Percentiles rank a stretch among this genome's conserved stretches.
Evolutionary conservation across 2,888 invertebrate species (phyloP).

Genomic region (Sinopyrophorus schimmeli): DNA sequence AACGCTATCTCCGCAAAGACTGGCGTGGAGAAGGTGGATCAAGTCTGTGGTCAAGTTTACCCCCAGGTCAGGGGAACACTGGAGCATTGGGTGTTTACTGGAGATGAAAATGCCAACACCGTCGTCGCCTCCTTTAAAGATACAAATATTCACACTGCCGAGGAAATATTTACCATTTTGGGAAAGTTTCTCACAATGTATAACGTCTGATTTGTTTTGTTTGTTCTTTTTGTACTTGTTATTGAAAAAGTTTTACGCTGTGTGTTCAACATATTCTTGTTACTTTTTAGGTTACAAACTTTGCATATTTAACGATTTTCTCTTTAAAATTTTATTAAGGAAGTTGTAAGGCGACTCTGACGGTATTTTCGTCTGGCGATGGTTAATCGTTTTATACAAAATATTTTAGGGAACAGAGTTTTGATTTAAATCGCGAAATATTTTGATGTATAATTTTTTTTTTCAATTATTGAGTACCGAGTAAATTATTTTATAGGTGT

Average conservation of each 20-base stretch:
- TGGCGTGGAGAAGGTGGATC: constrained; percentile 11
- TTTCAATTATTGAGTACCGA: no score
- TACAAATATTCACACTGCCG: constrained; percentile 1
- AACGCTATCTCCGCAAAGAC: constrained; percentile 6
- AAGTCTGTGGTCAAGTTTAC: constrained; percentile 19
- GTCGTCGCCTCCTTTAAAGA: constrained; percentile 6
- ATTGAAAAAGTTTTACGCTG: constrained; percentile 15
- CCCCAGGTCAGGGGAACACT: constrained; percentile 16
- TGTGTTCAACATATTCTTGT: constrained; percentile 1
- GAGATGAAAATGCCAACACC: constrained; percentile 10
- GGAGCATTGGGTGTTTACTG: constrained; percentile 14
- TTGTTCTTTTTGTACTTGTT: constrained; percentile 19
- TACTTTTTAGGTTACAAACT: not conserved
- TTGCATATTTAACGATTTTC: not conserved
- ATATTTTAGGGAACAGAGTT: no score
- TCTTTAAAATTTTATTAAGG: no score
- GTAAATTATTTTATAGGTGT: no score
- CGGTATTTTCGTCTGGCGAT: no score
- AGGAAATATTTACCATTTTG: constrained; percentile 14
- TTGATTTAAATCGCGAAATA: no score
- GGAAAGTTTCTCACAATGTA: constrained; percentile 7
- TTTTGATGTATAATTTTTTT: no score
- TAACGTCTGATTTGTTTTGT: constrained; percentile 13
- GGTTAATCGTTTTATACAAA: no score
- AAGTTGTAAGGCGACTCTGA: no score